Evolutionary conservation across 1,140 invertebrate species (phyloP).

Genomic region (Drosophila quadrilineata): DNA sequence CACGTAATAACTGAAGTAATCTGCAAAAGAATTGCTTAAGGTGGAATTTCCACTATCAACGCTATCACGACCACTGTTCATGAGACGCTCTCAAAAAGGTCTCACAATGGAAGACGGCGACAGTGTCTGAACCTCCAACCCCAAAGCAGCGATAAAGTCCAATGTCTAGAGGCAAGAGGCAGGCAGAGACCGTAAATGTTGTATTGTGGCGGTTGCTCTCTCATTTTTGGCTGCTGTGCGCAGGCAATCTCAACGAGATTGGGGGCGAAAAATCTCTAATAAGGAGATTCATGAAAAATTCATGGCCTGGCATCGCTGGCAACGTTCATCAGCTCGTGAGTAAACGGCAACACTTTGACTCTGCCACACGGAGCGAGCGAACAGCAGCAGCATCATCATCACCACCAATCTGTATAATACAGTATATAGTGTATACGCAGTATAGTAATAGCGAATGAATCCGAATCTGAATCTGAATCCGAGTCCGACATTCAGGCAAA

Average conservation of each 20-base stretch:
- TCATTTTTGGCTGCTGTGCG: conserved; percentile 41
- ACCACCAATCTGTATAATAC: conserved; percentile 2
- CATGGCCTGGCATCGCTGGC: conserved; percentile 62
- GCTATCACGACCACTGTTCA: background rate
- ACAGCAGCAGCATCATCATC: conserved; percentile 7
- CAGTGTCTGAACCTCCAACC: too few relatives aligned
- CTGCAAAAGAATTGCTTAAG: background rate
- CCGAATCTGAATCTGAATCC: conserved; percentile 4
- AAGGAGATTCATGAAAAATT: conserved; percentile 75
- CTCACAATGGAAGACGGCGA: background rate
- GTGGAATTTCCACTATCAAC: background rate
- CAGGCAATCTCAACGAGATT: conserved; percentile 60
- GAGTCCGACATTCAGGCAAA: too few relatives aligned
- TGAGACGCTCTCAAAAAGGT: background rate
- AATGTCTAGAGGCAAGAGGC: too few relatives aligned
- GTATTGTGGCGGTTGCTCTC: background rate
- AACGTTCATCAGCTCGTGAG: conserved; percentile 68
- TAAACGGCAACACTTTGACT: conserved; percentile 76
- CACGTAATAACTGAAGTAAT: conserved; percentile 8
- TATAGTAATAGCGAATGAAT: too few relatives aligned
- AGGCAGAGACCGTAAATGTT: background rate
- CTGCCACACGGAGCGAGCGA: conserved; percentile 65
- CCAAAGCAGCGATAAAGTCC: background rate
- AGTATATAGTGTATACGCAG: conserved; percentile 7
- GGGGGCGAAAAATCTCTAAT: conserved; percentile 74